Base-by-base conservation (phyloP, 2,797 vertebrate species). In the Orestias chungarensis region DNA sequence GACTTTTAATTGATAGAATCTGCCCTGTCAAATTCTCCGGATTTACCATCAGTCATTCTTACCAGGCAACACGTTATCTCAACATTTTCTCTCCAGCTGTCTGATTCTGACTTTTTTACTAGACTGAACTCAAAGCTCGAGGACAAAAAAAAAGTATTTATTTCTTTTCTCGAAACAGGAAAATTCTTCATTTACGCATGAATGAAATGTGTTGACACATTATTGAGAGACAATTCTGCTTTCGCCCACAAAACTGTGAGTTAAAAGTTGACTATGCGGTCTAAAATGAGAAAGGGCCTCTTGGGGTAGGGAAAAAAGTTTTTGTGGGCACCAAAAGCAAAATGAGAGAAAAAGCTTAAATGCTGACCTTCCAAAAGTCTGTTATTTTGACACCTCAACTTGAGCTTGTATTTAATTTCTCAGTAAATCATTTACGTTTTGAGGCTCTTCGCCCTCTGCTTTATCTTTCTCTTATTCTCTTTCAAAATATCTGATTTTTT, bases 1-100 rank as follows among this genome's bases (percentile, higher is more conserved):
- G 72, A 76, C 82, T 89, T 79, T 85, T 88, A 89, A 90, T 87
- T 88, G 89, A 88, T 86, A 79, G 75, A 87, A 87, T 92, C 88
- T 84, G 79, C 80, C 87, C 81, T 87, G 88, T 88, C 86, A 83
- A 83, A 87, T 87, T 82, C 80, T 65, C 81, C 70, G 78, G 83
- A 78, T 74, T 89, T 81, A 79, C 85, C 84, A 87, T 91, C 85
- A 87, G 80, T 88, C 83, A 85, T 61, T 64, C 59, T 75, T 80
- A 79, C 77, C 68, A 68, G 73, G 73, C 77, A 81, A 61, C 74
- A 70, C 79, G 75, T 82, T 74, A 82, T 82, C 71, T 78, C 71
- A 78, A 84, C 78, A 76, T 82, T 83, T 74, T 74, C 76, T 79
- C 75, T 23, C 68, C 68, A 65, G 25, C 80, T 85, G 82, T 66